Base-by-base conservation (phyloP, 2,888 invertebrate species). In the Tetramorium bicarinatum region DNA sequence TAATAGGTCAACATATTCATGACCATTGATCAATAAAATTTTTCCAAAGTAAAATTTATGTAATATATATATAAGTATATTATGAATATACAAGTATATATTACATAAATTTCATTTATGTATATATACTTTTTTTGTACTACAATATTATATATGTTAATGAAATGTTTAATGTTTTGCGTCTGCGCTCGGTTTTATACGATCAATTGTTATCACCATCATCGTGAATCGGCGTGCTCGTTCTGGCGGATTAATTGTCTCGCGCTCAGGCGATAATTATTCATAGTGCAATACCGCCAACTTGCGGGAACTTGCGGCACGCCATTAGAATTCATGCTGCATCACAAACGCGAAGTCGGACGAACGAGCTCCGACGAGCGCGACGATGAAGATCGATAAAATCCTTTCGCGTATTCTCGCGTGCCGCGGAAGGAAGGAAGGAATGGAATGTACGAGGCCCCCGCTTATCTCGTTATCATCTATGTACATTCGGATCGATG, bases 381-480 rank as follows among this genome's bases (percentile, higher is more conserved):
- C 52, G 18, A 47, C 38, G 13, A 74, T 38, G 21, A 2, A 13
- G 29, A 69, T 71, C 82, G 69, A 83, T 69, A 62, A 34, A 82
- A 82, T 81, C 79, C 62, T 54, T 71, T 13, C 29, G 18, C 82
- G 62, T 25, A 52, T 52, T 47, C 82, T 83, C 82, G 83, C 83
- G 82, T 71, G 83, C 47, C 38, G 25, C 25, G 7, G n/a, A 54
- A 52, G 82, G 21, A 83, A 64, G 9, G 41, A 83, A 64, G 13
- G 52, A 83, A 59, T 44, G 79, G 59, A 83, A 82, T 71, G 38
- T 47, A 47, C 62, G 52, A 25, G 62, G 34, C 13, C 15, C 13
- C 15, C 44, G 71, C 47, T 83, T 82, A 74, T 84, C 83, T 56
- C 54, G 34, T 74, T 38, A 47, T 82, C 71, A 72, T 84, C 74